A percentile compares a stretch with the other conserved stretches of the same genome.
phyloP scores from a whole-genome alignment of 2,888 invertebrate genomes.

The Chymomyza amoena region DNA sequence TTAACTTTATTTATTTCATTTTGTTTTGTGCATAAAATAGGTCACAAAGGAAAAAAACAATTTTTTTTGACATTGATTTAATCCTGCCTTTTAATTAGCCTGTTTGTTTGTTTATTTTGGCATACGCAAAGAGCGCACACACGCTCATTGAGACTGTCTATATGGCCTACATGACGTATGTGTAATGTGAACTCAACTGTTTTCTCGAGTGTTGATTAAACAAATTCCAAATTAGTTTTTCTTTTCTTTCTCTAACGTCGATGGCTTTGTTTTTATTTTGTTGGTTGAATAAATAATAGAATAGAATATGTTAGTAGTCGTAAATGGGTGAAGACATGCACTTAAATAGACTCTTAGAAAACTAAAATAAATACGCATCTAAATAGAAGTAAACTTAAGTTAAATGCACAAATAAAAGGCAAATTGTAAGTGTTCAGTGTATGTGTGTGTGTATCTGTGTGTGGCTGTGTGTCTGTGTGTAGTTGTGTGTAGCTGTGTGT shows the following conservation, averaged over 20 bases:
- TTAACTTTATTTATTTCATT: neutral
- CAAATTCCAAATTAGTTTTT: constrained; percentile 69
- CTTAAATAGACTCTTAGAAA: constrained; percentile 69
- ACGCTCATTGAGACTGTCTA: neutral
- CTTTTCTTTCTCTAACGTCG: constrained; percentile 9
- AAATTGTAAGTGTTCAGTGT: constrained; percentile 3
- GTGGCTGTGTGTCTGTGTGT: constrained; percentile 15
- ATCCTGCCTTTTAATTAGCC: constrained; percentile 63
- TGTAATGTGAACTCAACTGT: constrained; percentile 31
- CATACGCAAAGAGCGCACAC: neutral
- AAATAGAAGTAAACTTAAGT: constrained; percentile 37
- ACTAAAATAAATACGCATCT: constrained; percentile 56
- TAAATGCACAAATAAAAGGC: constrained; percentile 57
- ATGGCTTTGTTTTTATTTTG: constrained; percentile 26
- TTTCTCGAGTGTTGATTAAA: constrained; percentile 64
- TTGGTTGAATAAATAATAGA: constrained; percentile 57
- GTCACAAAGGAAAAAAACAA: too few relatives aligned
- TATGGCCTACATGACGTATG: constrained; percentile 43
- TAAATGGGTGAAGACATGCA: constrained; percentile 56
- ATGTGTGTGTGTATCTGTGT: constrained; percentile 1
- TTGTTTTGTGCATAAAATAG: neutral
- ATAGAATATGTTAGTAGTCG: constrained; percentile 17
- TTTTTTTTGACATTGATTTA: constrained; percentile 24
- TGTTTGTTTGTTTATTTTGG: constrained; percentile 60
- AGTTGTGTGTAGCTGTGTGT: constrained; percentile 13